Percentiles rank a stretch among this genome's conserved stretches.
Conservation (phyloP, 2,113 vertebrate species). For the Mus spicilegus region DNA sequence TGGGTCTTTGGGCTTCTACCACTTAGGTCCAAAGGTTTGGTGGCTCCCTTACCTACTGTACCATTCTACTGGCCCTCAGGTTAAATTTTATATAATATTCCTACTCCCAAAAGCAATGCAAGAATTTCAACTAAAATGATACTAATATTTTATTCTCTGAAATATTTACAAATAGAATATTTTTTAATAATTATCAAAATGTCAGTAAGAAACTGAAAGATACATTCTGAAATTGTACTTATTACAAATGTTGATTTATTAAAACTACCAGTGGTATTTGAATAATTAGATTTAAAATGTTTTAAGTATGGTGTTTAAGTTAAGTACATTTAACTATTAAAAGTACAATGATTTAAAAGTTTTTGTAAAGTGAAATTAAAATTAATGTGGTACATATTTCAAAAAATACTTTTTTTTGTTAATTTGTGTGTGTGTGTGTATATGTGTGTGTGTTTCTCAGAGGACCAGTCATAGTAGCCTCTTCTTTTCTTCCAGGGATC, state of each 20-base stretch:
- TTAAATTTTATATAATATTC: background rate
- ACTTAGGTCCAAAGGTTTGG: too few relatives aligned
- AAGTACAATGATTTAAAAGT: background rate
- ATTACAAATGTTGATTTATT: background rate
- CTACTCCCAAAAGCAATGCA: background rate
- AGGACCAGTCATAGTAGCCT: background rate
- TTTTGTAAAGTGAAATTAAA: background rate
- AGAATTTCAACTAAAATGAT: slow-evolving; percentile 9
- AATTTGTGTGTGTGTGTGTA: background rate
- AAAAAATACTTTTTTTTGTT: background rate
- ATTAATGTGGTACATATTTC: background rate
- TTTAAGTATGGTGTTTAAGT: background rate
- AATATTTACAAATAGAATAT: background rate
- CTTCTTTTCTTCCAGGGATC: background rate
- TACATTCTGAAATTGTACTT: background rate
- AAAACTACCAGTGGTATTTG: background rate
- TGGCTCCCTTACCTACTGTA: background rate
- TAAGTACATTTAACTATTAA: slow-evolving; percentile 16
- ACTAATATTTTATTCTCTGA: background rate
- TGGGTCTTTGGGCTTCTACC: background rate
- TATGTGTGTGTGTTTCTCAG: background rate
- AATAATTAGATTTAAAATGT: slow-evolving; percentile 4
- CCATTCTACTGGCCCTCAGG: background rate
- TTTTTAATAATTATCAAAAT: background rate
- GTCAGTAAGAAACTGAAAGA: slow-evolving; percentile 9